Evolutionary conservation across 64 coral and sea anemone species (phyloP).

Genomic region (Porites lutea): DNA sequence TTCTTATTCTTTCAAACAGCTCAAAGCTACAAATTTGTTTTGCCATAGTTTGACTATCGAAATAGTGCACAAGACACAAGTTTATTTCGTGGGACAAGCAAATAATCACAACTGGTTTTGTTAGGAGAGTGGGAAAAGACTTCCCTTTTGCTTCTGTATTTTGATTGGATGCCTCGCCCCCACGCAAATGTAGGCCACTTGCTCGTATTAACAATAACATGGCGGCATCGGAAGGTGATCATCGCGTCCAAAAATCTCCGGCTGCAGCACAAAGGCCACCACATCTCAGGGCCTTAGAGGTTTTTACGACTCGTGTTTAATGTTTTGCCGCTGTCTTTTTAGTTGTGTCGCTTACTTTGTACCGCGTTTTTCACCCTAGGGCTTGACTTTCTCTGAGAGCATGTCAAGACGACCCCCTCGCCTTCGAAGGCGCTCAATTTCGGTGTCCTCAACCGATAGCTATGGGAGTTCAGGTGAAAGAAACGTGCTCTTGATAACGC

Average conservation of each 20-base stretch:
- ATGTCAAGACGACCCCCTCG: constrained; percentile 99
- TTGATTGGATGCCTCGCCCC: constrained; percentile 27
- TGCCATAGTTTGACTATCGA: not conserved
- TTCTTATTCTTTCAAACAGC: not conserved
- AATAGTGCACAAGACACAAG: no score
- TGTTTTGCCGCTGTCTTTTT: constrained; percentile 8
- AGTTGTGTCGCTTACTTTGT: constrained; percentile 4
- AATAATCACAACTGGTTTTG: not conserved
- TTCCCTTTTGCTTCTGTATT: not conserved
- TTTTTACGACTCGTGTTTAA: constrained; percentile 22
- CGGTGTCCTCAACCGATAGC: constrained; percentile 98
- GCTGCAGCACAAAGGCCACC: constrained; percentile 96
- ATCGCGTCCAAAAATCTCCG: constrained; percentile 95
- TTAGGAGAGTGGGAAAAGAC: not conserved
- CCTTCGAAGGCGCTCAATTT: constrained; percentile 98
- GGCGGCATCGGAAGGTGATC: constrained; percentile 87
- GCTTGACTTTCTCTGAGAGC: constrained; percentile 98
- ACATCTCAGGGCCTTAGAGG: constrained; percentile 89
- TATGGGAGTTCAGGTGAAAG: constrained; percentile 99
- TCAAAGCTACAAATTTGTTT: not conserved
- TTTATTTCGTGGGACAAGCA: not conserved
- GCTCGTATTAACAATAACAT: constrained; percentile 60
- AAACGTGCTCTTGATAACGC: not conserved
- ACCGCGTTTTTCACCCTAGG: constrained; percentile 75
- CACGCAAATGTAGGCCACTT: not conserved